A percentile compares a stretch with the other conserved stretches of the same genome.
phyloP scores from a whole-genome alignment of 2,797 vertebrate genomes.

The Acanthurus lineatus region DNA sequence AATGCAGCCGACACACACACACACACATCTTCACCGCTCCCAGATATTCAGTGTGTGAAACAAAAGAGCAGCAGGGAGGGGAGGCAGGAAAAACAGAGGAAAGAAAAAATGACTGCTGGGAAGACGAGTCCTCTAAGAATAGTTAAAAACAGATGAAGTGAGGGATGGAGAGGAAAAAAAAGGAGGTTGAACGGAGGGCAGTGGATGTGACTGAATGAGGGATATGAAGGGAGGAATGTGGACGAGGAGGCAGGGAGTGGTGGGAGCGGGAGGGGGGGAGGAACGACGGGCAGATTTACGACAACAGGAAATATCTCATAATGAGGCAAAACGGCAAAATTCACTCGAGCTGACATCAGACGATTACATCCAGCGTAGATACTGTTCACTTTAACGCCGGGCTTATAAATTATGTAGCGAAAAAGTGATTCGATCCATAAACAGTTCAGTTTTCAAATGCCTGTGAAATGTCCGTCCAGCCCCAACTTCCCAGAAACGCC shows the following conservation, averaged over 20 bases:
- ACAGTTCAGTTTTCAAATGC: neutral
- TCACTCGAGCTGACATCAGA: constrained; percentile 7
- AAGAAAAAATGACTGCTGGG: constrained; percentile 38
- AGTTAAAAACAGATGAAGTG: constrained; percentile 58
- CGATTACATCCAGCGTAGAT: neutral
- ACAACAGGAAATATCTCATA: constrained; percentile 50
- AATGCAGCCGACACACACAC: neutral
- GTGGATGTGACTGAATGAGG: constrained; percentile 35
- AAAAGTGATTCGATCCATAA: neutral
- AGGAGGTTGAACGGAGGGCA: constrained; percentile 60
- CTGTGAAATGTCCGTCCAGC: neutral
- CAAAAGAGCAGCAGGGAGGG: constrained; percentile 45
- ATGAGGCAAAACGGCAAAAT: constrained; percentile 18
- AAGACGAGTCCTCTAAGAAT: constrained; percentile 42
- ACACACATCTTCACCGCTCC: constrained; percentile 36
- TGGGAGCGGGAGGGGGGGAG: neutral
- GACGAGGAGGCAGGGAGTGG: constrained; percentile 39
- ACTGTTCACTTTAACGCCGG: no score
- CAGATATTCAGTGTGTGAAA: constrained; percentile 31
- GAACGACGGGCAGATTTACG: constrained; percentile 57
- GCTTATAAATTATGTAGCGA: neutral
- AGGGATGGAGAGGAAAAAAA: neutral
- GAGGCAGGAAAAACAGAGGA: constrained; percentile 16
- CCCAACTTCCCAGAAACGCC: constrained; percentile 47
- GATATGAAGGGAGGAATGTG: constrained; percentile 38